Base-by-base conservation (phyloP, 2,113 vertebrate genomes). In the Atlantisia rogersi region DNA sequence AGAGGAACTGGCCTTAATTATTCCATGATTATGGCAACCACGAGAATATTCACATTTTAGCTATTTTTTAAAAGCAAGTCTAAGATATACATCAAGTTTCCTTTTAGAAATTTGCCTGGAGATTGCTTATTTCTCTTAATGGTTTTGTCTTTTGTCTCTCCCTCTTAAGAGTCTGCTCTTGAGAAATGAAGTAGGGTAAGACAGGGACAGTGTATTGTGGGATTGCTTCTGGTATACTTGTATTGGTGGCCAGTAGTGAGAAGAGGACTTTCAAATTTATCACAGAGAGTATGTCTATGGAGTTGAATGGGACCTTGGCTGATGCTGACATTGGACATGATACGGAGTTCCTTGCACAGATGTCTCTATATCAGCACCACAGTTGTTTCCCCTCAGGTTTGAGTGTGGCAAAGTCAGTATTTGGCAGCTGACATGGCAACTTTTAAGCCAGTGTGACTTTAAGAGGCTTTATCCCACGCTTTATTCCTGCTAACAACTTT, bases 281-380 rank as follows among this genome's bases (percentile, higher is more conserved):
- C 53, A 56, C 37, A 55, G 37, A 56, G 39, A 37, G 32, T 10
- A 64, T 44, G 25, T 68, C 65, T 70, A 29, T 25, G 44, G 26
- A 28, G 28, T 39, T 71, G 52, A 76, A 18, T 29, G 71, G 42
- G 50, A 29, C 46, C 6, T 2, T 44, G 37, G 26, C 65, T 92
- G 83, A 39, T 3, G 2, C 18, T 58, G 64, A 32, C 0, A 2
- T 56, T 19, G 37, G 24, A 18, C 37, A 12, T 37, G 7, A 31
- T 71, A 4, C 15, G 18, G 18, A 24, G 19, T 35, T 79, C 31
- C 24, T 29, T 67, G 31, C 24, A 39, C 19, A 46, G 40, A 56
- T 46, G 10, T 24, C 48, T 89, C 35, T 3, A 0, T 37, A 17
- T 56, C 48, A 86, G 26, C 32, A 69, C 44, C 9, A 15, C 4